Evolutionary conservation across 2,113 vertebrate species (phyloP), one percentile per base, ranked within the genome.

Genomic region (Alethe diademata): DNA sequence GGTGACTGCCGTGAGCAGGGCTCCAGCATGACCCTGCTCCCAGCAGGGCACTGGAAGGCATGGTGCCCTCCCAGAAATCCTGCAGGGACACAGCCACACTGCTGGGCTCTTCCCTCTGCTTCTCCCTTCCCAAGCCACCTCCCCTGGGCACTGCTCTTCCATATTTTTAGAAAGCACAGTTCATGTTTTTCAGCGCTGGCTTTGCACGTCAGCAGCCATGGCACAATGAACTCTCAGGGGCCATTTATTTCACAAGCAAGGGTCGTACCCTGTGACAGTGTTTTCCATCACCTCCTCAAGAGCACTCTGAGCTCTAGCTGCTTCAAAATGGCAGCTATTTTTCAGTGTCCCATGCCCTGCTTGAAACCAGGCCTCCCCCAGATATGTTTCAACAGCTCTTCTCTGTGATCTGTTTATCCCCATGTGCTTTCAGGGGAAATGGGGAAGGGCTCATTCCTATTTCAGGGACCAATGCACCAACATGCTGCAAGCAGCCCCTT

Each of bases 131-230:
- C 1, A 12, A 82, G 67, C 60, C 3, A 2, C 69, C 35, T 91
- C 79, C 69, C 83, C 22, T 2, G 3, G n/a, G 57, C 51, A 10
- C 57, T 24, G 56, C 45, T 73, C 36, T 78, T 54, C 70, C 71
- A 26, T 76, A 75, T 82, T 95, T 95, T 95, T 85, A 89, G 91
- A 81, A 78, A 67, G 69, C 79, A n/a, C 12, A 20, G 70, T 82
- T 88, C 38, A n/a, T 86, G 40, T 69, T 90, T 88, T 80, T 88
- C 86, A 83, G 42, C 0, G 2, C 66, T 62, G 19, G 43, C 67
- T 67, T 42, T 89, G 79, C 76, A 72, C 1, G 2, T 72, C 94
- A 91, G 86, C 76, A 86, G 65, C 80, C 38, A 2, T 93, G 31
- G 62, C 92, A 91, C 86, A 95, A 61, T 26, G 89, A 84, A 45